Evolutionary conservation across 1,140 invertebrate genomes (phyloP).

Genomic region (Temnothorax curvispinosus): DNA sequence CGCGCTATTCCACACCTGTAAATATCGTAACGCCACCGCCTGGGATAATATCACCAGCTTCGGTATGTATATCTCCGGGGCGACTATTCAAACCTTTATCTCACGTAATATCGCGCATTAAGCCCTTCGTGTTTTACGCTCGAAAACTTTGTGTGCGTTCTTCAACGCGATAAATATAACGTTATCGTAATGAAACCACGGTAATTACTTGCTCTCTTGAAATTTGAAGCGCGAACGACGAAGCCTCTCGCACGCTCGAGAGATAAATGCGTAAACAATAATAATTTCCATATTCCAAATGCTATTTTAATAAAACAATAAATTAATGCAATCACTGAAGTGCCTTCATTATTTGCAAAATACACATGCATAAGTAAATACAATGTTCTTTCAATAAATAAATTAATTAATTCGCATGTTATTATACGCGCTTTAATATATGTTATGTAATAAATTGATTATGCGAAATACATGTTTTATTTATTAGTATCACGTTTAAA

Average conservation of each 20-base stretch:
- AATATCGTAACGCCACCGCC: neutral
- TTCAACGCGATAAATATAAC: conserved; percentile 41
- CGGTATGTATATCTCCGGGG: neutral
- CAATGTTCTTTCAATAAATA: conserved; percentile 5
- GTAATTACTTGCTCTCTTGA: neutral
- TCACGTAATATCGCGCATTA: conserved; percentile 55
- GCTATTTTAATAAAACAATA: conserved; percentile 23
- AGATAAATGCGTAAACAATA: neutral
- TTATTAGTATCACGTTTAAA: neutral
- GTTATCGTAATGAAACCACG: conserved; percentile 41
- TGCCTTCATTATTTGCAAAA: neutral
- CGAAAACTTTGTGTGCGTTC: neutral
- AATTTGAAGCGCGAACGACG: conserved; percentile 1
- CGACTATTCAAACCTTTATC: conserved; percentile 46
- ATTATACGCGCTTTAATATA: neutral
- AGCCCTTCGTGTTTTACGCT: conserved; percentile 14
- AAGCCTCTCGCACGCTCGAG: neutral
- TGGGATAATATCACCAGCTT: neutral
- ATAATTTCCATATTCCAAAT: neutral
- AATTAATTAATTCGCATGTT: conserved; percentile 23
- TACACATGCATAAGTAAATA: neutral
- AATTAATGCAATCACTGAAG: neutral
- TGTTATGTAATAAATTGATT: neutral
- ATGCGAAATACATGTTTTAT: neutral
- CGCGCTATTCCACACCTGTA: neutral